Evolutionary conservation across 2,888 invertebrate species (phyloP).

Genomic region (Iselma pallidipennis): DNA sequence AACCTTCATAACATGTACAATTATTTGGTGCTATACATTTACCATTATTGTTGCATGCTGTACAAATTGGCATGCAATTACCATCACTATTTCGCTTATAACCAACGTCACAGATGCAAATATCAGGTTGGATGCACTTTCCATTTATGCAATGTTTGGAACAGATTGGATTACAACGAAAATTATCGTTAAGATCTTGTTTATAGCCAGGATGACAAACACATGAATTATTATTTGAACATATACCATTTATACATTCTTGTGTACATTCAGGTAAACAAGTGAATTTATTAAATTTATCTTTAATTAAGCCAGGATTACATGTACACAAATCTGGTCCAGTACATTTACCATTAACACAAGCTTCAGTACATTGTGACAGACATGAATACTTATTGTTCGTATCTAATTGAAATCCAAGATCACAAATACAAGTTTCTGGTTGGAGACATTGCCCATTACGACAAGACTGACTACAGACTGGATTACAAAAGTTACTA

Average conservation of each 20-base stretch:
- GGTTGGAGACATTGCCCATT: not conserved
- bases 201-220: conserved; percentile 15
- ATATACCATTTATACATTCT: conserved; percentile 5
- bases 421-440: not conserved
- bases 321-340: not conserved
- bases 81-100: conserved; percentile 11
- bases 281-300: not conserved
- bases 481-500: conserved; percentile 31
- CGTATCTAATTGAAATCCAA: not conserved
- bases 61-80: conserved; percentile 5
- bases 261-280: conserved; percentile 6
- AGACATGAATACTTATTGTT: not conserved
- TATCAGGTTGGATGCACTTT: conserved; percentile 21
- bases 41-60: not conserved
- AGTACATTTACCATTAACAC: not conserved
- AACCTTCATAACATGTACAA: conserved; percentile 28
- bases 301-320: not conserved
- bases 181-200: not conserved
- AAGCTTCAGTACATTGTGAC: not conserved
- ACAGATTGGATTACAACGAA: conserved; percentile 27
- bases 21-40: conserved; percentile 11
- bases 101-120: conserved; percentile 25
- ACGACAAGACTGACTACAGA: conserved; percentile 14
- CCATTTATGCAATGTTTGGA: conserved; percentile 24
- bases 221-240: conserved; percentile 4